Base-by-base conservation (phyloP, 2,888 invertebrate genomes). In the Micoletzkya japonica region DNA sequence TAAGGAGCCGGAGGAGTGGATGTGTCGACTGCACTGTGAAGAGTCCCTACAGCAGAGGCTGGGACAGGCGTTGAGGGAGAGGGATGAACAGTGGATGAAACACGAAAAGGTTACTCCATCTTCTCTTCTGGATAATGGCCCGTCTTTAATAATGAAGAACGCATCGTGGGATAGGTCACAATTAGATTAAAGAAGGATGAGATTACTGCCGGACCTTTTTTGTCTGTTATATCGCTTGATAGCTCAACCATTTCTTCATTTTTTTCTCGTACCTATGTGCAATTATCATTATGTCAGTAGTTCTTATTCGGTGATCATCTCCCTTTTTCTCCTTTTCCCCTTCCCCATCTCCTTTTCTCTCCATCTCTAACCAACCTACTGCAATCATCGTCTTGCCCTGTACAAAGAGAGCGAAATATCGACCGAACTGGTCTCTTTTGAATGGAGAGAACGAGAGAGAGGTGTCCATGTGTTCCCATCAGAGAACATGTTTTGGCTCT, bases 31-130 rank as follows among this genome's bases (percentile, higher is more conserved):
- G 7, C 26, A 32, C 28, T 28, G 28, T 20, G 59, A 58, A 34
- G 58, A 59, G 50, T 28, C 37, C 3, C 28, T 69, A 24, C 50
- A 69, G 24, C 32, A 37, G 36, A 37, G 69, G 50, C 34, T 69
- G 14, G 24, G n/a, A 26, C 59, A 69, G 20, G 59, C 69, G 26
- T 32, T 69, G 59, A 58, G 69, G 49, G 59, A 59, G 36, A 69
- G 69, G 24, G 69, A 69, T 24, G 34, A 37, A 36, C 39, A 34
- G 24, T 69, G 69, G 69, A 69, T 50, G 59, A 58, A 59, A 44
- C 69, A 69, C 28, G 69, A 69, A 34, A 69, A 59, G 67, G 64
- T 63, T 30, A 24, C 6, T n/a, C 26, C 50, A 6, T n/a, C 28
- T 10, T 44, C 26, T 49, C 26, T 30, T 20, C 17, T 24, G 17